These are phyloP conservation scores for Dissostichus mawsoni DNA, from an alignment of 2,113 vertebrate species.

Conservation along the genomic window DNA sequence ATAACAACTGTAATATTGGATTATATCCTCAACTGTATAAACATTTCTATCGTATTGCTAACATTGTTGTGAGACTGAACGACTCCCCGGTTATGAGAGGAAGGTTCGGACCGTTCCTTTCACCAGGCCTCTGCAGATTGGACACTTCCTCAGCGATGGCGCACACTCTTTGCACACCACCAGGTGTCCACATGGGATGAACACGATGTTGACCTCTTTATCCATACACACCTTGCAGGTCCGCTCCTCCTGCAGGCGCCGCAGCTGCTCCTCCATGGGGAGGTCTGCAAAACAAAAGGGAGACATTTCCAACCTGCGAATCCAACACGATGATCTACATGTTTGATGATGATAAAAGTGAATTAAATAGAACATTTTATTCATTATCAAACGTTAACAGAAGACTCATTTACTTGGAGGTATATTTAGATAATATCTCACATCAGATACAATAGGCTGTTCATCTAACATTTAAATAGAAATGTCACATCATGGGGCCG, in stretches of 20 bases:
- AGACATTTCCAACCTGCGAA: not conserved
- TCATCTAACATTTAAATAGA: not conserved
- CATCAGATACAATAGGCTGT: not conserved
- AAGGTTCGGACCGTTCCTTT: conserved; percentile 86
- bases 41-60: conserved; percentile 19
- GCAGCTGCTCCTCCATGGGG: conserved; percentile 89
- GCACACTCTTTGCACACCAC: conserved; percentile 91
- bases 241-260: conserved; percentile 87
- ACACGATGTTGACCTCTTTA: conserved; percentile 88
- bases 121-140: conserved; percentile 90
- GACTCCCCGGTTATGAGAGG: conserved; percentile 61
- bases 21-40: not conserved
- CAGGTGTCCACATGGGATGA: conserved; percentile 94
- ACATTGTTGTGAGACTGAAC: conserved; percentile 32
- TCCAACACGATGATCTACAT: not conserved
- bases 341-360: not conserved
- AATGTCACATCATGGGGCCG: not conserved
- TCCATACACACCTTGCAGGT: conserved; percentile 96
- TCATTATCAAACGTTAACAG: too few relatives aligned
- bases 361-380: too few relatives aligned
- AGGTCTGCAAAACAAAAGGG: conserved; percentile 67
- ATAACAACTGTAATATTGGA: not conserved
- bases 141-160: conserved; percentile 87
- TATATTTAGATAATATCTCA: too few relatives aligned
- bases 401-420: too few relatives aligned